Percentiles rank a stretch among this genome's conserved stretches.
phyloP scores from a whole-genome alignment of 2,113 vertebrate genomes.

The Myiagra hebetior region DNA sequence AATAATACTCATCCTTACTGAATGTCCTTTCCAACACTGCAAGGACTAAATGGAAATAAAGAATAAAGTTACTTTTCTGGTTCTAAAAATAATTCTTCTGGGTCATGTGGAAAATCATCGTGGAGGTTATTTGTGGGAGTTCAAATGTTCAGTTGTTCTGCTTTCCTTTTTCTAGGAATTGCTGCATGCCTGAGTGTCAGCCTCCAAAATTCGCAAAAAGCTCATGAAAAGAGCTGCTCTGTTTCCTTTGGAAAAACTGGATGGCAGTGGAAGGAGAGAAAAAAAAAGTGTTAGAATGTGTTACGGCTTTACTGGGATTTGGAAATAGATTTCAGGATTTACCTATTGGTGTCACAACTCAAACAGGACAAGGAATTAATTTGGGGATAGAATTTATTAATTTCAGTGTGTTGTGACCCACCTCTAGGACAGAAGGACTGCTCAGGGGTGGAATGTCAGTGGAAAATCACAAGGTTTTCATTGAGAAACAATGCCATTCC shows the following conservation, averaged over 20 bases:
- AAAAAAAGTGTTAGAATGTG: slow-evolving; percentile 37
- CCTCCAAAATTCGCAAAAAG: not conserved
- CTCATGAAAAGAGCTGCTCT: slow-evolving; percentile 52
- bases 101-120: slow-evolving; percentile 50
- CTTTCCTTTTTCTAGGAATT: slow-evolving; percentile 61
- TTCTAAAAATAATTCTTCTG: slow-evolving; percentile 56
- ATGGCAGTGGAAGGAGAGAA: not conserved
- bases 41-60: slow-evolving; percentile 28
- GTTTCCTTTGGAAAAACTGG: slow-evolving; percentile 61
- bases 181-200: slow-evolving; percentile 28
- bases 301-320: slow-evolving; percentile 14
- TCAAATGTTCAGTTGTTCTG: slow-evolving; percentile 61
- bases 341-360: not conserved
- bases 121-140: slow-evolving; percentile 47
- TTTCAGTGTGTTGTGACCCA: not conserved
- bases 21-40: not conserved
- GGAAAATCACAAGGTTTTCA: not conserved
- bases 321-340: not conserved
- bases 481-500: not conserved
- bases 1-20: slow-evolving; percentile 18
- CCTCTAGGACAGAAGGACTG: not conserved
- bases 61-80: slow-evolving; percentile 19
- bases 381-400: not conserved
- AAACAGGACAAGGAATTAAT: not conserved
- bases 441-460: not conserved